These are phyloP conservation scores for Nomada fucata DNA, from an alignment of 2,888 invertebrate genomes.

Conservation along the genomic window DNA sequence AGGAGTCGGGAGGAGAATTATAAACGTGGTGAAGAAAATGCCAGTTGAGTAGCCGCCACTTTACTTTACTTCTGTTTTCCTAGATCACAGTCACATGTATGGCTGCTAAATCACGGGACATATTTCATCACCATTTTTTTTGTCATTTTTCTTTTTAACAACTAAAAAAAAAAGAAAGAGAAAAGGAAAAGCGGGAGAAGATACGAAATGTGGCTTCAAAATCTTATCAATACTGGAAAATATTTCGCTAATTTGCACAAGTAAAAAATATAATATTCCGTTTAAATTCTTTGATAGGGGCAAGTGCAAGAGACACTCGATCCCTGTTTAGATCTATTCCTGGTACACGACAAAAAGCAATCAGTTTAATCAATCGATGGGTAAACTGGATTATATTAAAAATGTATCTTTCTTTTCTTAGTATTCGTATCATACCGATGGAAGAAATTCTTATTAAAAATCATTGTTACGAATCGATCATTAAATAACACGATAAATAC, in stretches of 20 bases:
- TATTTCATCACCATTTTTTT: slow-evolving; percentile 75
- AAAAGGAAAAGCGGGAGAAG: slow-evolving; percentile 55
- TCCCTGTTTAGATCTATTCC: slow-evolving; percentile 70
- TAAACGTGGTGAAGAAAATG: slow-evolving; percentile 75
- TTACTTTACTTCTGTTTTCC: slow-evolving; percentile 79
- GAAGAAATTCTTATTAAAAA: slow-evolving; percentile 26
- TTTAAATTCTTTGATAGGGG: slow-evolving; percentile 74
- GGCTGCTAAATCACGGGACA: slow-evolving; percentile 78
- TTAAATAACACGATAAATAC: slow-evolving; percentile 20
- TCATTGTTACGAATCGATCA: background rate
- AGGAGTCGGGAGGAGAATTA: slow-evolving; percentile 58
- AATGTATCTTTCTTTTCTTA: slow-evolving; percentile 21
- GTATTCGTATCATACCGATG: background rate
- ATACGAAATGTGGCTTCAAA: slow-evolving; percentile 70
- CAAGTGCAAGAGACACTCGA: slow-evolving; percentile 75
- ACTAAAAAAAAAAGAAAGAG: slow-evolving; percentile 45
- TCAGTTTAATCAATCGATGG: slow-evolving; percentile 13
- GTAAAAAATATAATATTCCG: slow-evolving; percentile 77
- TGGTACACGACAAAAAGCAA: slow-evolving; percentile 42
- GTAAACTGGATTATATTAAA: slow-evolving; percentile 18
- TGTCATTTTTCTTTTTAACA: background rate
- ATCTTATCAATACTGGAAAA: slow-evolving; percentile 80
- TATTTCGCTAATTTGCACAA: slow-evolving; percentile 77
- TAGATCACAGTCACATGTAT: slow-evolving; percentile 81
- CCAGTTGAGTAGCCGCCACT: slow-evolving; percentile 77